These are phyloP conservation scores for Alloscopus bannaensis DNA, from an alignment of 2,888 invertebrate species.

Conservation along the genomic window DNA sequence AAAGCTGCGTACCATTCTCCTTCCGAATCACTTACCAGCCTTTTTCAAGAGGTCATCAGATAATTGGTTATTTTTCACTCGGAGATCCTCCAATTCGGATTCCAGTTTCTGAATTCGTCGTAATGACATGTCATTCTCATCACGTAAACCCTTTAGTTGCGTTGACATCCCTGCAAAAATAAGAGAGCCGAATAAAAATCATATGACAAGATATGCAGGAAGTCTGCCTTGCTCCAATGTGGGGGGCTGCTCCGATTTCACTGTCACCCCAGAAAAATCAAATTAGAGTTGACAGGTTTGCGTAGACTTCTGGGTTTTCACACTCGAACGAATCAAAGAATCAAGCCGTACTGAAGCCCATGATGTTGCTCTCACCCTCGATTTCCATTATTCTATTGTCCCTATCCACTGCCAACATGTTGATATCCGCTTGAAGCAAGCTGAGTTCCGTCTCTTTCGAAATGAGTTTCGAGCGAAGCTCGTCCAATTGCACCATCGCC, in stretches of 20 bases:
- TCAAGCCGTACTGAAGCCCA: background rate
- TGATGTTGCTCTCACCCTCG: slow-evolving; percentile 72
- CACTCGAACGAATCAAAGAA: background rate
- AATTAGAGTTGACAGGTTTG: too few species aligned
- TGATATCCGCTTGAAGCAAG: slow-evolving; percentile 71
- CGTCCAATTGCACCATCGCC: slow-evolving; percentile 72
- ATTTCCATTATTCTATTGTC: slow-evolving; percentile 72
- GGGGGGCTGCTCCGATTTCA: too few species aligned
- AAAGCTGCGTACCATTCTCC: too few species aligned
- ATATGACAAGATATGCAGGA: too few species aligned
- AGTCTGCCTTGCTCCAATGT: too few species aligned
- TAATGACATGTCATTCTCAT: slow-evolving; percentile 81
- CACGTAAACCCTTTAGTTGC: slow-evolving; percentile 81
- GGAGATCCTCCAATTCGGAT: slow-evolving; percentile 80
- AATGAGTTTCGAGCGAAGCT: slow-evolving; percentile 71
- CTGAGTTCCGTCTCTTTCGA: slow-evolving; percentile 72
- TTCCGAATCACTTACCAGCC: slow-evolving; percentile 79
- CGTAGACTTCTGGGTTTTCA: too few species aligned
- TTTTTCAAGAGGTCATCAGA: slow-evolving; percentile 79
- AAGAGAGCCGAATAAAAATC: slow-evolving; percentile 17
- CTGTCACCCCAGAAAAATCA: too few species aligned
- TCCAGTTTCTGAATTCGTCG: slow-evolving; percentile 80
- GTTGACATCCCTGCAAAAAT: slow-evolving; percentile 80
- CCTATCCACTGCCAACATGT: slow-evolving; percentile 71
- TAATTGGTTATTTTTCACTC: slow-evolving; percentile 79